Base-by-base conservation (phyloP, 2,888 invertebrate species). In the Pandemis cinnamomeana region DNA sequence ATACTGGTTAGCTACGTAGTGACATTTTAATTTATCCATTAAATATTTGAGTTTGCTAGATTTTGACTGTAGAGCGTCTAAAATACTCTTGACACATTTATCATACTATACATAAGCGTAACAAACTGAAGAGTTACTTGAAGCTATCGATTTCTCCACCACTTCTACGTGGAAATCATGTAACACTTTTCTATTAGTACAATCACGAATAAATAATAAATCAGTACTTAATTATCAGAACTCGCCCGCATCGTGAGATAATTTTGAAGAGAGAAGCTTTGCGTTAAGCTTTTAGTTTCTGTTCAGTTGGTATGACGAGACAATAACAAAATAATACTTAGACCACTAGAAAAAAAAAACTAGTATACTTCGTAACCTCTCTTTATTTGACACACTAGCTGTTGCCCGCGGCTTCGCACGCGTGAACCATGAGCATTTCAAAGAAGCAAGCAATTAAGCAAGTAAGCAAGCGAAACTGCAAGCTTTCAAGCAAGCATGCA, bases 181-280 rank as follows among this genome's bases (percentile, higher is more conserved):
- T 55, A 64, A 58, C 27, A 68, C 15, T 55, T 27, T 58, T 60
- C 58, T 69, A 69, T 69, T 69, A 73, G 51, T 70, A 60, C 48
- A 64, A 69, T 66, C 70, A 70, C 66, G 66, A 66, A 36, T 53
- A 61, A 70, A 70, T 64, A 70, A 73, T 73, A 73, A 73, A 73
- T 73, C 70, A 60, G 20, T 36, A 60, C 60, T 64, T 36, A 60
- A 60, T 66, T 64, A 64, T 42, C 66, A 27, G 53, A 68, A 66
- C 70, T 61, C 41, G 44, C 72, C 64, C 13, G 69, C 48, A 13
- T 48, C 51, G 58, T 73, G 51, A 44, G 27, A 46, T 66, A 69
- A 44, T 69, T 72, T 64, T 46, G 68, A 63, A 62, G 44, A 68
- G 63, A 51, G n/a, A 44, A 44, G 5, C 44, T 44, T 44, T 44